Evolutionary conservation across 2,797 vertebrate species (phyloP).

Genomic region (Knipowitschia caucasica): DNA sequence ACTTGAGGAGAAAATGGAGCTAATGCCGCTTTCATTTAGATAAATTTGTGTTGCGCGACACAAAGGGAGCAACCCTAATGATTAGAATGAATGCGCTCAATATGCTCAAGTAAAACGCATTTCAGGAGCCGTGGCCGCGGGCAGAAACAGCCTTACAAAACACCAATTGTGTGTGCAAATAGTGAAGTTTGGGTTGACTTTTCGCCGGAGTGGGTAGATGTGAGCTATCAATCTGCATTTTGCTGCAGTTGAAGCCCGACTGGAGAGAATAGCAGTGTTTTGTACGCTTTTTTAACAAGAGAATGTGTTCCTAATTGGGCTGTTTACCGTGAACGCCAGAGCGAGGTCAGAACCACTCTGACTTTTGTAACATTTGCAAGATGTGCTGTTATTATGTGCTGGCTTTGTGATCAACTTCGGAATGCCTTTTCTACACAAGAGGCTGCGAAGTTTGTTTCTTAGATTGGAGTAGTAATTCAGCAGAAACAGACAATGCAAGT

Average conservation of each 20-base stretch:
- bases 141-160: conserved; percentile 11
- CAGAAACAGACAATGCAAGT: background rate
- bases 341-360: conserved; percentile 19
- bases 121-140: conserved; percentile 20
- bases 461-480: background rate
- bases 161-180: conserved; percentile 3
- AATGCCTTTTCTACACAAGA: conserved; percentile 36
- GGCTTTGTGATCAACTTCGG: conserved; percentile 32
- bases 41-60: conserved; percentile 15
- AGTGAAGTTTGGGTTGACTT: conserved; percentile 22
- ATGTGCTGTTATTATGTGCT: conserved; percentile 33
- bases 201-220: conserved; percentile 21
- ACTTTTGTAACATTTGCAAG: conserved; percentile 20
- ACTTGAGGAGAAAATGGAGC: conserved; percentile 14
- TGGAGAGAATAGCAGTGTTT: conserved; percentile 8
- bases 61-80: conserved; percentile 11
- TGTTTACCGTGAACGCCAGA: conserved; percentile 7
- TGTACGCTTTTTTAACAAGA: conserved; percentile 17
- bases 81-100: conserved; percentile 39
- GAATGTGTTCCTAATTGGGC: conserved; percentile 29
- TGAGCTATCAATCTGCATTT: conserved; percentile 40
- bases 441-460: background rate
- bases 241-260: conserved; percentile 12
- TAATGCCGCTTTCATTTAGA: conserved; percentile 25
- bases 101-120: conserved; percentile 17